phyloP scores from a whole-genome alignment of 2,888 invertebrate species.

The Plemyria rubiginata region DNA sequence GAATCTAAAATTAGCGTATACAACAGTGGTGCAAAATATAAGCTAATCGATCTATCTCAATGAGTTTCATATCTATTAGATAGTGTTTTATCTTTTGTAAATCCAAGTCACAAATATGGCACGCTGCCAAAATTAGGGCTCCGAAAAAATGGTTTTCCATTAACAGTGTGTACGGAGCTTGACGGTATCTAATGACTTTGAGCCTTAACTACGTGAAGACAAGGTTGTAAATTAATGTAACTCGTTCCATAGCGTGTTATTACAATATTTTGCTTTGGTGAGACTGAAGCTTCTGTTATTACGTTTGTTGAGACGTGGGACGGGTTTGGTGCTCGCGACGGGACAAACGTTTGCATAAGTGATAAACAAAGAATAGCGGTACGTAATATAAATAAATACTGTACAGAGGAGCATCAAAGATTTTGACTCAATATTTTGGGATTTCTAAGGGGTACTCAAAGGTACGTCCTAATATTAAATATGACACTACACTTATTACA shows the following conservation, averaged over 20 bases:
- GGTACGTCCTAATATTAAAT: too few relatives aligned
- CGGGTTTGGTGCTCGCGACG: neutral
- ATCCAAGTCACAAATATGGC: conserved; percentile 42
- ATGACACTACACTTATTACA: too few relatives aligned
- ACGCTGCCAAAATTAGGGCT: conserved; percentile 41
- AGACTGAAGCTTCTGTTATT: conserved; percentile 1
- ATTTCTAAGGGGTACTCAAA: too few relatives aligned
- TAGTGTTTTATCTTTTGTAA: conserved; percentile 24
- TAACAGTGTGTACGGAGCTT: conserved; percentile 33
- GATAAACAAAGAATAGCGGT: too few relatives aligned
- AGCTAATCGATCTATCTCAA: too few relatives aligned
- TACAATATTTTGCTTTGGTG: conserved; percentile 22
- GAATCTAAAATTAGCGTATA: too few relatives aligned
- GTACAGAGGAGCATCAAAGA: too few relatives aligned
- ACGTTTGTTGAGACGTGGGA: neutral
- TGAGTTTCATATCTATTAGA: conserved; percentile 15
- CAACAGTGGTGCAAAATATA: too few relatives aligned
- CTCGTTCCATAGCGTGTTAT: conserved; percentile 8
- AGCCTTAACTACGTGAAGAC: conserved; percentile 12
- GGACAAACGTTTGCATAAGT: neutral
- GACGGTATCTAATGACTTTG: conserved; percentile 17
- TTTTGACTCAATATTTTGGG: too few relatives aligned
- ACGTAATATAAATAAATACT: too few relatives aligned
- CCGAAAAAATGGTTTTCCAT: conserved; percentile 44
- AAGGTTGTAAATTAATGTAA: conserved; percentile 19